Base-by-base conservation (phyloP, 1,140 invertebrate genomes). In the Ganaspis sp. region DNA sequence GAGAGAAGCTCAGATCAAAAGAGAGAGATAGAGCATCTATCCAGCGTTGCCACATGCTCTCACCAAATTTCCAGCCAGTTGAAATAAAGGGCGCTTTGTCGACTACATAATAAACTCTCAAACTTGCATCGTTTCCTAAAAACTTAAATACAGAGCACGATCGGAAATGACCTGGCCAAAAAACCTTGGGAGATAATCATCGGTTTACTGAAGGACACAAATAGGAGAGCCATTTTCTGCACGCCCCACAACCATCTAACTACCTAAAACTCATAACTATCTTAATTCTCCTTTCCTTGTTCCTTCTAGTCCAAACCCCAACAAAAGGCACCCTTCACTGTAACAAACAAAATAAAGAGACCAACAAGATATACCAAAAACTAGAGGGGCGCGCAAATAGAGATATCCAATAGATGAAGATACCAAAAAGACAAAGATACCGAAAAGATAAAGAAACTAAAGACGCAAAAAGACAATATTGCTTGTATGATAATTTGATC, bases 1-100 rank as follows among this genome's bases (percentile, higher is more conserved):
- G 37, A 40, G 37, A 29, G 40, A 73, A 70, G 19, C 29, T 34
- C 29, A 34, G 29, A 9, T 19, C 3, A 23, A 0, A 72, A 49
- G 40, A 49, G 23, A 49, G 12, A 45, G 58, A 15, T 6, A 8
- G 11, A 64, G 49, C 69, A 77, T 85, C 2, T 34, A 2, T 34
- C 74, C 86, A 79, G 76, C 85, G 86, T 87, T 87, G 86, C 86
- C 86, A 87, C 85, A 87, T 86, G 78, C 82, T 86, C 54, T 58
- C 82, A 87, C 84, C 83, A 80, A 86, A 87, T 87, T 87, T 86
- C 82, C 79, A 75, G 85, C 70, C 79, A 78, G 80, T 72, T 81
- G 73, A 85, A 85, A 84, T 84, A 86, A 86, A 85, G 74, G 76
- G 79, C 71, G 77, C 84, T 85, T 86, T 86, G 83, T 85, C 58